Percentiles rank a stretch among this genome's conserved stretches.
Evolutionary conservation across 2,888 invertebrate genomes (phyloP).

Genomic region (Trachelus iudaicus): DNA sequence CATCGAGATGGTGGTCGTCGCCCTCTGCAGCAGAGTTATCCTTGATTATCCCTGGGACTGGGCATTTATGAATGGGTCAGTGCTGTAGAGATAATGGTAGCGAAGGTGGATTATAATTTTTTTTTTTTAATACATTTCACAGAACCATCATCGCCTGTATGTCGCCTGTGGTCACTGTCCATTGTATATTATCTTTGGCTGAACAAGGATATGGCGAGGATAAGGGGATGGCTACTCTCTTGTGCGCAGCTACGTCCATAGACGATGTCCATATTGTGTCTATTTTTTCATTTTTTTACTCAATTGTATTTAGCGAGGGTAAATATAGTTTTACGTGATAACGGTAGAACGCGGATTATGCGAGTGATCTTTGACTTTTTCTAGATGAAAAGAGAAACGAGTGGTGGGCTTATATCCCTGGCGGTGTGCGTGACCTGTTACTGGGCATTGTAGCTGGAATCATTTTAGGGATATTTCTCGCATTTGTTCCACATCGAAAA

Average conservation of each 20-base stretch:
- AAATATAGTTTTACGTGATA: conserved; percentile 21
- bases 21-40: conserved; percentile 40
- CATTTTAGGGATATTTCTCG: conserved; percentile 71
- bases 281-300: conserved; percentile 75
- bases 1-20: conserved; percentile 44
- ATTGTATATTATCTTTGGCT: conserved; percentile 51
- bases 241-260: conserved; percentile 77
- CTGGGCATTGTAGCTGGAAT: conserved; percentile 74
- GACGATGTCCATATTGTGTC: conserved; percentile 84
- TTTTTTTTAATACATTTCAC: neutral
- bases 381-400: conserved; percentile 32
- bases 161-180: conserved; percentile 59
- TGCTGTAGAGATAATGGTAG: neutral
- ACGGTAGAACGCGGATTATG: no score
- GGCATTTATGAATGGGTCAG: conserved; percentile 58
- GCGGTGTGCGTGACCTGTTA: conserved; percentile 67
- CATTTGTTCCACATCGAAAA: conserved; percentile 71
- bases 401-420: conserved; percentile 53
- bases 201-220: conserved; percentile 75
- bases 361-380: neutral
- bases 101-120: neutral
- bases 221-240: conserved; percentile 80
- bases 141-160: conserved; percentile 56
- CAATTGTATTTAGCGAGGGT: conserved; percentile 75
- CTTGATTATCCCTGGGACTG: conserved; percentile 54